Conservation (phyloP, 2,113 vertebrate genomes). For the Podocnemis expansa region DNA sequence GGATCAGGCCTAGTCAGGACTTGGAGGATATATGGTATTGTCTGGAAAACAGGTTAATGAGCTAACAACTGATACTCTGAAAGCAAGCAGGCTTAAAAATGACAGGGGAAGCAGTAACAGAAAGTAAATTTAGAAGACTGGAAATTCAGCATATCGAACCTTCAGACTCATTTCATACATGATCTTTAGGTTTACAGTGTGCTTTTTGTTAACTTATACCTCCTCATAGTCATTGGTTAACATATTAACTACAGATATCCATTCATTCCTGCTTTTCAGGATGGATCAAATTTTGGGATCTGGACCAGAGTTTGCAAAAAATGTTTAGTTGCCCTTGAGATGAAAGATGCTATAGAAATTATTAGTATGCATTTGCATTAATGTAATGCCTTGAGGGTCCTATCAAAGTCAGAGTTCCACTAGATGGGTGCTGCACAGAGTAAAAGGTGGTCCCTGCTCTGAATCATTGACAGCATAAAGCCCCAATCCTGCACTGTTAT, state of each 20-base stretch:
- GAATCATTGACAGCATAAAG: background rate
- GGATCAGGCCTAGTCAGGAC: background rate
- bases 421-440: background rate
- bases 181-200: slow-evolving; percentile 38
- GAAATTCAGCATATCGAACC: slow-evolving; percentile 20
- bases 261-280: background rate
- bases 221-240: background rate
- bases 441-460: background rate
- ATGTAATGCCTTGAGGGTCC: background rate
- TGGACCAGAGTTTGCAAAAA: background rate
- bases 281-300: background rate
- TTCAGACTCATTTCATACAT: slow-evolving; percentile 3
- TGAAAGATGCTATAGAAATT: background rate
- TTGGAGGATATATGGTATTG: background rate
- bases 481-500: background rate
- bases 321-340: background rate
- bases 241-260: background rate
- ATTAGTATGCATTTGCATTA: background rate
- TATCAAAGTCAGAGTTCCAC: background rate
- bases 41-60: slow-evolving; percentile 18
- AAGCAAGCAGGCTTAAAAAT: slow-evolving; percentile 34
- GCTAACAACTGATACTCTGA: background rate
- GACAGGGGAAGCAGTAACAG: background rate
- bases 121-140: slow-evolving; percentile 35
- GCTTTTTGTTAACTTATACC: background rate